Conservation (phyloP, 2,797 vertebrate genomes). For the Lithobates sylvaticus region DNA sequence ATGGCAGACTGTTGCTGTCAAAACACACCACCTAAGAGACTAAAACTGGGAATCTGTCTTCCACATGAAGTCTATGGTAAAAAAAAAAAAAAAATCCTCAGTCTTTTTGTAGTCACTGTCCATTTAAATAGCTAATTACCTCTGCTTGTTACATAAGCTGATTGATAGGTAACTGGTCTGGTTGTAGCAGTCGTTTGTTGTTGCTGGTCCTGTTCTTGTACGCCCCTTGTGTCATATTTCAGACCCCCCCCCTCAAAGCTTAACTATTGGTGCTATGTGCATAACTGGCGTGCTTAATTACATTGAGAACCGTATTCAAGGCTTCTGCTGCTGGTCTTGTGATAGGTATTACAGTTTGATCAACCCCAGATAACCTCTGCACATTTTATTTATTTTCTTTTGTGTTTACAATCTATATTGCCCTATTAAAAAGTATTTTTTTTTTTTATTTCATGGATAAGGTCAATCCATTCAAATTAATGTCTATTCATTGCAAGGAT, state of each 20-base stretch:
- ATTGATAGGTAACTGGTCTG: constrained; percentile 2
- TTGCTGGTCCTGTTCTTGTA: not conserved
- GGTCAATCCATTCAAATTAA: not conserved
- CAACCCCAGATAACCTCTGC: not conserved
- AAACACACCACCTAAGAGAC: not conserved
- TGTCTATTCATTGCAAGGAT: no score
- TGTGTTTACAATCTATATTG: no score
- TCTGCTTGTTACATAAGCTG: constrained; percentile 29
- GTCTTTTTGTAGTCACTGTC: constrained; percentile 19
- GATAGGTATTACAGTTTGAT: not conserved
- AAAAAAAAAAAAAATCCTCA: not conserved
- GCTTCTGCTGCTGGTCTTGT: not conserved
- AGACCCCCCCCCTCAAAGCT: not conserved
- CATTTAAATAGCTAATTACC: not conserved
- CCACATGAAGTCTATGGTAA: not conserved
- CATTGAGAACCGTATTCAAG: not conserved
- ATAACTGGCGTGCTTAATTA: not conserved
- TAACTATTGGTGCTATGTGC: no score
- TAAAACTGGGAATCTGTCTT: not conserved
- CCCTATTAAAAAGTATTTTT: no score
- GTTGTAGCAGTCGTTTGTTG: not conserved
- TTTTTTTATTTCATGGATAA: no score
- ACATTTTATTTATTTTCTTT: not conserved
- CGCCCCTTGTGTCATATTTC: not conserved
- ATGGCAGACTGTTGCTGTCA: not conserved